Percentiles rank a stretch among this genome's conserved stretches.
phyloP scores from a whole-genome alignment of 2,113 vertebrate genomes.

The Campylomormyrus tamandua region DNA sequence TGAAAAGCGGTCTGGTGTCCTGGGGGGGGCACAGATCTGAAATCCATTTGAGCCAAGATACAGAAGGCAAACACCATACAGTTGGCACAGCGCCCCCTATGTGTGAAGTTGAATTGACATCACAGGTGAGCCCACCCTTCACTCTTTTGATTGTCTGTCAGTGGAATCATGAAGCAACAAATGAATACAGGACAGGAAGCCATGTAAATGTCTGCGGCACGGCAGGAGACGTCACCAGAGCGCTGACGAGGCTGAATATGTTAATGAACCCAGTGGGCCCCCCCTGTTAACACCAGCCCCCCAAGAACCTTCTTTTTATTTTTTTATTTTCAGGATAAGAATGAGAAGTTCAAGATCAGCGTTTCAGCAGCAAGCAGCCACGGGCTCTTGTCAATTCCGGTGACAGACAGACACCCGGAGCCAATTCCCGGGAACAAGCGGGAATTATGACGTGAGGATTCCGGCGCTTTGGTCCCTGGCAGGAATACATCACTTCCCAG shows the following conservation, averaged over 20 bases:
- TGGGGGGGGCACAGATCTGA: neutral
- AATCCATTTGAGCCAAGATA: neutral
- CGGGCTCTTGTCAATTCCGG: constrained; percentile 88
- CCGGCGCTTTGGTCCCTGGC: constrained; percentile 61
- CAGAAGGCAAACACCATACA: neutral
- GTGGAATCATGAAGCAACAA: neutral
- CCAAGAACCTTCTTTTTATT: constrained; percentile 63
- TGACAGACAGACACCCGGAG: constrained; percentile 75
- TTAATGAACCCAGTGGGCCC: constrained; percentile 75
- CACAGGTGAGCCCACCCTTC: neutral
- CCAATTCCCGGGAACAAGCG: constrained; percentile 72
- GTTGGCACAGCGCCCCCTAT: neutral
- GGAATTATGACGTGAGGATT: constrained; percentile 71
- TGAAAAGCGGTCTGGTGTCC: neutral
- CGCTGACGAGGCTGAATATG: constrained; percentile 56
- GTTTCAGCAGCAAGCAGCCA: constrained; percentile 81
- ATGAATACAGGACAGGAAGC: neutral
- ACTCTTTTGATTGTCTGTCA: neutral
- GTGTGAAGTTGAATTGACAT: neutral
- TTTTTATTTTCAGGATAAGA: constrained; percentile 73
- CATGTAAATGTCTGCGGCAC: neutral
- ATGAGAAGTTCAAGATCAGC: constrained; percentile 97
- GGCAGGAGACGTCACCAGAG: neutral
- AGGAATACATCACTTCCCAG: constrained; percentile 65
- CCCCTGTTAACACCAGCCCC: constrained; percentile 72